Conservation (phyloP, 2,113 vertebrate genomes). For the Myanophis thanlyinensis region DNA sequence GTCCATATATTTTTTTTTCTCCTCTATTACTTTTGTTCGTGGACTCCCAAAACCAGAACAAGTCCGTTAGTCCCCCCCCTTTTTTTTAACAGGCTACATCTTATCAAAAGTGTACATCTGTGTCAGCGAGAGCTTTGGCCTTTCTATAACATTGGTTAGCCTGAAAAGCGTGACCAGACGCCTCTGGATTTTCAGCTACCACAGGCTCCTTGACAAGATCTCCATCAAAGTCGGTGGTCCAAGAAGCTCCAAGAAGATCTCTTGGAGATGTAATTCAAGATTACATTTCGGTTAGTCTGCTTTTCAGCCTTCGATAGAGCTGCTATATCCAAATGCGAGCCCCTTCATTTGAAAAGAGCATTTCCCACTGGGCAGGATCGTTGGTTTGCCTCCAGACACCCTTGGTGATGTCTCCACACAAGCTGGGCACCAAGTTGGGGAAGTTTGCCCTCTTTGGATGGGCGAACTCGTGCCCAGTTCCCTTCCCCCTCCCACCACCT, state of each 20-base stretch:
- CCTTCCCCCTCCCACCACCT: background rate
- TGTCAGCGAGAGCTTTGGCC: background rate
- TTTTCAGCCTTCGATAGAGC: background rate
- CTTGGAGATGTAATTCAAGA: no score
- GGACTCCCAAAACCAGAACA: background rate
- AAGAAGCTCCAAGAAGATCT: background rate
- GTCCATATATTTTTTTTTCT: background rate
- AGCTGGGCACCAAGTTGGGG: background rate
- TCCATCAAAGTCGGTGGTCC: background rate
- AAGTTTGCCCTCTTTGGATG: background rate
- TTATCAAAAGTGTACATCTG: background rate
- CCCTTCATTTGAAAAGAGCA: background rate
- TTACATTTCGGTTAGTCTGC: background rate
- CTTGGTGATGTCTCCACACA: background rate
- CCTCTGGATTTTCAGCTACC: background rate
- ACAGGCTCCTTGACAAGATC: background rate
- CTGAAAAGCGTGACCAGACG: background rate
- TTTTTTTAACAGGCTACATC: no score
- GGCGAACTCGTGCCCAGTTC: rapidly evolving
- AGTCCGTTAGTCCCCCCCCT: background rate
- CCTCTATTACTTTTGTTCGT: background rate
- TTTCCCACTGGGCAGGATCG: background rate
- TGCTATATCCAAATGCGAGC: background rate
- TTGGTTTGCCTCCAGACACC: background rate
- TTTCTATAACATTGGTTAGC: background rate